phyloP scores from a whole-genome alignment of 2,113 vertebrate species.

The Thalassarche chlororhynchos region DNA sequence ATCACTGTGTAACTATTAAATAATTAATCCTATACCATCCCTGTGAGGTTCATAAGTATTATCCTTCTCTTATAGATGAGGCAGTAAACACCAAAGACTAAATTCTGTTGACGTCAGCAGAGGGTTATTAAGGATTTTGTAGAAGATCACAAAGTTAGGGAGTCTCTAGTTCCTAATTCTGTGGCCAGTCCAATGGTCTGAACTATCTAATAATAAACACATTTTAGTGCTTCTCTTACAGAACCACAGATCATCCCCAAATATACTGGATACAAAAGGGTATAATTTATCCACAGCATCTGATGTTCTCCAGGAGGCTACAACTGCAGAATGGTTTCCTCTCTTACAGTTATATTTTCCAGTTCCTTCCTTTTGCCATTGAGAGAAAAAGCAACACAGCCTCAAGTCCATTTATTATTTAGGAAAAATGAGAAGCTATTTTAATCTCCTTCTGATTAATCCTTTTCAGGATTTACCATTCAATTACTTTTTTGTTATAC shows the following conservation, averaged over 20 bases:
- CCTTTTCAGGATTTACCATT: not conserved
- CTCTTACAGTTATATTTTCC: not conserved
- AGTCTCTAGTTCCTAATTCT: not conserved
- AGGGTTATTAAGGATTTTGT: not conserved
- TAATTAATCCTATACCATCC: conserved; percentile 6
- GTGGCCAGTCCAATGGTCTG: not conserved
- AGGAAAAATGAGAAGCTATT: not conserved
- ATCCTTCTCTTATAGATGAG: not conserved
- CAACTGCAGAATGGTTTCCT: not conserved
- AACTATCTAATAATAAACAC: not conserved
- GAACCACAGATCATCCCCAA: not conserved
- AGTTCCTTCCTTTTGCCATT: not conserved
- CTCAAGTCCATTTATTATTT: not conserved
- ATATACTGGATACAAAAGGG: not conserved
- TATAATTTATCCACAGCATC: not conserved
- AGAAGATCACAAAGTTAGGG: not conserved
- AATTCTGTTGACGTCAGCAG: conserved; percentile 13
- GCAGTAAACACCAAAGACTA: not conserved
- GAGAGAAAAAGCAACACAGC: not conserved
- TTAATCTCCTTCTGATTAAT: not conserved
- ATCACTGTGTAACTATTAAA: not conserved
- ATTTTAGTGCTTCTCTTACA: not conserved
- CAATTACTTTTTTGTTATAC: not conserved
- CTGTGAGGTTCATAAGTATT: conserved; percentile 8
- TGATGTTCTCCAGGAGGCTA: not conserved